A percentile compares a stretch with the other conserved stretches of the same genome.
Conservation (phyloP, 2,797 vertebrate species). For the Sarcoramphus papa region DNA sequence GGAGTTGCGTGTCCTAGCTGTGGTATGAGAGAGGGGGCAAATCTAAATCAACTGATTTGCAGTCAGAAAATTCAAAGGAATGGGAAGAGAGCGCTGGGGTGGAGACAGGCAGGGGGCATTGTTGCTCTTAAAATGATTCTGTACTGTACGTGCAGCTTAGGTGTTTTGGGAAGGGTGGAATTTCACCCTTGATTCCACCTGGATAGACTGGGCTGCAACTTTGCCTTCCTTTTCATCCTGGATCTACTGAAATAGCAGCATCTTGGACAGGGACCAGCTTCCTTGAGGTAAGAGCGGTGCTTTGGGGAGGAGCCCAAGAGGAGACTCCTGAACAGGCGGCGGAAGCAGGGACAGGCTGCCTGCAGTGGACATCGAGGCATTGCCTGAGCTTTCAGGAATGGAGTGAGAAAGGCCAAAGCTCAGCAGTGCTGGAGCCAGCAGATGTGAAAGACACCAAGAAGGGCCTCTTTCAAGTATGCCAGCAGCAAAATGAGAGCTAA, state of each 20-base stretch:
- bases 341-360: neutral
- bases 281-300: neutral
- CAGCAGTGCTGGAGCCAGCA: neutral
- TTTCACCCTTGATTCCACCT: neutral
- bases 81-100: neutral
- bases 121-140: conserved; percentile 54
- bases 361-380: neutral
- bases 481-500: neutral
- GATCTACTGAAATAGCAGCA: neutral
- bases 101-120: conserved; percentile 56
- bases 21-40: neutral
- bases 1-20: neutral
- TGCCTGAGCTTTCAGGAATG: neutral
- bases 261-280: neutral
- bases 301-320: neutral
- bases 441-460: neutral
- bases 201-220: neutral
- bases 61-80: neutral
- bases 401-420: neutral
- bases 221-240: neutral
- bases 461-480: neutral
- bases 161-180: neutral
- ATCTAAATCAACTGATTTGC: neutral
- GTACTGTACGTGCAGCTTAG: neutral
- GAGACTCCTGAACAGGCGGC: neutral